Conservation (phyloP, 2,797 vertebrate genomes). For the Glossophaga mutica region DNA sequence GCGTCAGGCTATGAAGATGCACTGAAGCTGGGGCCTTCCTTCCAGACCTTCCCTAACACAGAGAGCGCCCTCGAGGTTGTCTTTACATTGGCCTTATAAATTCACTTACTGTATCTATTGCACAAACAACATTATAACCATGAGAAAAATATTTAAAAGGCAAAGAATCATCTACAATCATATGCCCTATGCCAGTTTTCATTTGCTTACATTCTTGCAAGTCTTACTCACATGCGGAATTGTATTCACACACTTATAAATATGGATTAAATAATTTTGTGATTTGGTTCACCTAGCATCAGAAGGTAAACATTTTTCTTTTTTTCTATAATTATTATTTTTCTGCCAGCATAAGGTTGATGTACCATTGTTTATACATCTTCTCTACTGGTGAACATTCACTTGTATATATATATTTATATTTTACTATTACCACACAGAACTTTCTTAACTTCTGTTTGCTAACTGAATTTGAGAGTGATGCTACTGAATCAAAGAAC, state of each 20-base stretch:
- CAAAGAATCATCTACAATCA: background rate
- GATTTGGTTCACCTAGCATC: background rate
- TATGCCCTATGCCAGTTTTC: background rate
- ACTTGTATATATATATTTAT: background rate
- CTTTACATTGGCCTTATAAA: background rate
- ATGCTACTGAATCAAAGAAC: background rate
- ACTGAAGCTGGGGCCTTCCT: background rate
- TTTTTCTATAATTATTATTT: background rate
- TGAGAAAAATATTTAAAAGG: background rate
- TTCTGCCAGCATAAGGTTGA: background rate
- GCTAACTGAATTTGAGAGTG: background rate
- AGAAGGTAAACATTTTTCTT: background rate
- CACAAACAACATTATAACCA: background rate
- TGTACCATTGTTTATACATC: background rate
- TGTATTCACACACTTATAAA: background rate
- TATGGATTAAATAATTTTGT: background rate
- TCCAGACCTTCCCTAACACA: background rate
- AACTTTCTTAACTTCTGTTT: background rate
- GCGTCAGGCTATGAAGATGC: rapidly evolving
- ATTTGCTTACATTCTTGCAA: background rate
- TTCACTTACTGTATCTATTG: background rate
- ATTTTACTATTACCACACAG: background rate
- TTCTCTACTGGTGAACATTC: background rate
- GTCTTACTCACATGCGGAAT: background rate
- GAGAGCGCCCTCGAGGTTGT: background rate